Percentiles rank a stretch among this genome's conserved stretches.
phyloP scores from a whole-genome alignment of 2,113 vertebrate species.

The Aphyosemion australe region DNA sequence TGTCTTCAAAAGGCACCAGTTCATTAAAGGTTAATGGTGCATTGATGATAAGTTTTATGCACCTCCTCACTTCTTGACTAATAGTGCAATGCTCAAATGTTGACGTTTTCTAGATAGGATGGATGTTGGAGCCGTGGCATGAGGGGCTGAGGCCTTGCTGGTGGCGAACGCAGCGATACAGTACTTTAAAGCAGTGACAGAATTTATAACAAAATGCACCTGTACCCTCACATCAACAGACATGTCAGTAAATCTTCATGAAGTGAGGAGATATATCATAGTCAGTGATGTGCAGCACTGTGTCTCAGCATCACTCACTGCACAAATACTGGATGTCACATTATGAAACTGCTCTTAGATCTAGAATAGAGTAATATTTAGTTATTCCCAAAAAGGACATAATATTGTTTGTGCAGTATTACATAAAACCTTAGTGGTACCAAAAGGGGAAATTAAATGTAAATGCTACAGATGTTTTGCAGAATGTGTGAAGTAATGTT shows the following conservation, averaged over 20 bases:
- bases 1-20: slow-evolving; percentile 54
- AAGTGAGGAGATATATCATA: slow-evolving; percentile 52
- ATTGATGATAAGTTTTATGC: slow-evolving; percentile 59
- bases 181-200: slow-evolving; percentile 13
- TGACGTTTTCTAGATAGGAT: slow-evolving; percentile 46
- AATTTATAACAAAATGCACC: slow-evolving; percentile 43
- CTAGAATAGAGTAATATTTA: neutral
- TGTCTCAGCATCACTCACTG: slow-evolving; percentile 38
- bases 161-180: slow-evolving; percentile 1
- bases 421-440: neutral
- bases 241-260: slow-evolving; percentile 40
- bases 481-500: neutral
- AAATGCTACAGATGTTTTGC: neutral
- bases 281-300: slow-evolving; percentile 34
- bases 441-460: neutral
- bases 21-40: slow-evolving; percentile 69
- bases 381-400: neutral
- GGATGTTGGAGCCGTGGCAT: slow-evolving; percentile 27
- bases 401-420: neutral
- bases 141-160: slow-evolving; percentile 6
- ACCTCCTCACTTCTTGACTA: slow-evolving; percentile 44
- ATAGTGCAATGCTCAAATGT: slow-evolving; percentile 34
- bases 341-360: slow-evolving; percentile 8
- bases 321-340: slow-evolving; percentile 10
- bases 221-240: slow-evolving; percentile 45